Evolutionary conservation across 2,888 invertebrate genomes (phyloP).

Genomic region (Chrysodeixis includens): DNA sequence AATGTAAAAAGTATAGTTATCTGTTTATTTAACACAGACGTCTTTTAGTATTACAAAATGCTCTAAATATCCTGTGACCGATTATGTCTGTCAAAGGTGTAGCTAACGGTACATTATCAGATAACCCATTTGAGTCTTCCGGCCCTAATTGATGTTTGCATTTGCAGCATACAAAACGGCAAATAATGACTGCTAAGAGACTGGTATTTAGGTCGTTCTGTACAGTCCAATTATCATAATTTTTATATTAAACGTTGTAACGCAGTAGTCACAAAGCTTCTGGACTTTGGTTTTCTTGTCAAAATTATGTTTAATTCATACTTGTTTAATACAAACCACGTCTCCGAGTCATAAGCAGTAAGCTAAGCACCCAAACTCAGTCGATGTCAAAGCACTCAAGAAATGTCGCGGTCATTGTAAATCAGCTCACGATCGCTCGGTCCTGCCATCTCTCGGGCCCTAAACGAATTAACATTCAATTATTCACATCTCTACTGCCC

Average conservation of each 20-base stretch:
- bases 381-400: constrained; percentile 50
- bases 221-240: background rate
- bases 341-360: background rate
- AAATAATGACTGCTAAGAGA: constrained; percentile 54
- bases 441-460: constrained; percentile 67
- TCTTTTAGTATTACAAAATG: constrained; percentile 34
- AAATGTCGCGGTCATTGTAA: constrained; percentile 48
- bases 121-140: constrained; percentile 74
- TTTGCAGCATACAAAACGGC: constrained; percentile 74
- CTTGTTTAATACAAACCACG: background rate
- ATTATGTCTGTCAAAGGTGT: constrained; percentile 70
- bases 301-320: background rate
- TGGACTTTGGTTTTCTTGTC: background rate
- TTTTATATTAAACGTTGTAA: background rate
- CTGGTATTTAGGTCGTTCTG: constrained; percentile 29
- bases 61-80: constrained; percentile 56
- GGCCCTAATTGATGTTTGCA: constrained; percentile 72
- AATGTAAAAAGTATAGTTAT: background rate
- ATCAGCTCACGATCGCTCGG: constrained; percentile 53
- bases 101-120: constrained; percentile 75
- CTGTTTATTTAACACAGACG: background rate
- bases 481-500: constrained; percentile 64
- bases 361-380: background rate
- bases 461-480: constrained; percentile 62
- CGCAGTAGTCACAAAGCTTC: too few species aligned